Base-by-base conservation (phyloP, 1,140 invertebrate genomes). In the Radopholus similis region DNA sequence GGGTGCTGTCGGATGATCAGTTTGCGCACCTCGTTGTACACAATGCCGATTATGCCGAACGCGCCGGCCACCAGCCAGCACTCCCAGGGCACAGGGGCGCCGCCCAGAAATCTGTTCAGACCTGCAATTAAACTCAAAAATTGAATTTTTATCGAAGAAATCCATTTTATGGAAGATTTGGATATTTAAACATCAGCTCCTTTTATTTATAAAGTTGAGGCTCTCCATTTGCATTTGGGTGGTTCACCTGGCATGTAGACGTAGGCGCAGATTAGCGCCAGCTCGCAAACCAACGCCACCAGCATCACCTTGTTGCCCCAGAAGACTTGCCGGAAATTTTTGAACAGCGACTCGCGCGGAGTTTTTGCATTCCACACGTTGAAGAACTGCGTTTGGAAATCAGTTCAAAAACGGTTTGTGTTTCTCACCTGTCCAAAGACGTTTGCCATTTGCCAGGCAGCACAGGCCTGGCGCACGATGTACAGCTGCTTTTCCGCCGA, bases 381-480 rank as follows among this genome's bases (percentile, higher is more conserved):
- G 53, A 74, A 74, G 37, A 69, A 63, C 40, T 73, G n/a, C n/a
- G n/a, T n/a, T n/a, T n/a, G n/a, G n/a, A n/a, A n/a, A n/a, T n/a
- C n/a, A n/a, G n/a, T n/a, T n/a, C n/a, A n/a, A n/a, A n/a, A n/a
- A n/a, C n/a, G n/a, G n/a, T n/a, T n/a, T n/a, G n/a, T n/a, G n/a
- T n/a, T n/a, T n/a, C n/a, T n/a, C n/a, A n/a, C n/a, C n/a, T n/a
- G 75, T 13, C 75, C 77, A 37, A 76, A 78, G 35, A 76, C 75
- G 23, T 78, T 76, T n/a, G 72, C 77, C 30, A 76, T 73, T 47
- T 76, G 75, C 76, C 76, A 76, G 23, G 75, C 75, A 26, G 69
- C 58, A 15, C 56, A 64, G 3, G 76, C 76, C 38, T 76, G 68
- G 32, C 68, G 34, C 18, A 26, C 34, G 49, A 76, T 76, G 32